Base-by-base conservation (phyloP, 1,140 invertebrate species). In the Bacillus rossius region DNA sequence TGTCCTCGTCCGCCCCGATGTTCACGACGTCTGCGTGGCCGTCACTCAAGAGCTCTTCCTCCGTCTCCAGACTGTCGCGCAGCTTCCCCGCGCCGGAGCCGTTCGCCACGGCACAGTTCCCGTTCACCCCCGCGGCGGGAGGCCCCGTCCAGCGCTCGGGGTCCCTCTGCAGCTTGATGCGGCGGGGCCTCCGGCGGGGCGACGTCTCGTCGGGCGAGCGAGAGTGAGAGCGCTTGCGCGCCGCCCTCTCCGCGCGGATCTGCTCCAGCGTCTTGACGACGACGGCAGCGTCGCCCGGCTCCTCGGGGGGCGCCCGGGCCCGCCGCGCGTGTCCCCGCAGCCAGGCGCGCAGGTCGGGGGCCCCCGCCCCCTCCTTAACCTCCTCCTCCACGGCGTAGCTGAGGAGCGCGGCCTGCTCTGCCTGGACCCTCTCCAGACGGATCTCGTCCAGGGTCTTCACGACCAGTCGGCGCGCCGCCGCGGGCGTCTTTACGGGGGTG, bases 361-460 rank as follows among this genome's bases (percentile, higher is more conserved):
- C 25, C 55, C 54, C 0, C 57, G 57, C 17, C 66, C 62, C 13
- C 60, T 7, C 17, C 38, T 55, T 34, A 55, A 40, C 37, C 47
- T 62, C 29, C 48, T 62, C n/a, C 48, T 42, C 41, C 2, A 50
- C 41, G 25, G 72, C 68, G 66, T 85, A 85, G 34, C 77, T 79
- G 71, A 85, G 86, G 70, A 78, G 84, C 22, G 83, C 82, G 4
- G 84, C 84, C 5, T 81, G 79, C 66, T 84, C 83, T 1, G 81
- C 82, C 62, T 86, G 83, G 40, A 88, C 83, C 62, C 80, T 80
- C 71, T 87, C 84, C 37, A 88, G 69, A 14, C 81, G 73, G 50
- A 85, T 77, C 61, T 87, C 77, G 64, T 88, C 85, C 62, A 84
- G 77, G 0, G 83, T 82, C 71, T 85, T 85, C 59, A 80, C 77